Conservation (phyloP, 2,888 invertebrate species). For the Macrosoma leucophasiata region DNA sequence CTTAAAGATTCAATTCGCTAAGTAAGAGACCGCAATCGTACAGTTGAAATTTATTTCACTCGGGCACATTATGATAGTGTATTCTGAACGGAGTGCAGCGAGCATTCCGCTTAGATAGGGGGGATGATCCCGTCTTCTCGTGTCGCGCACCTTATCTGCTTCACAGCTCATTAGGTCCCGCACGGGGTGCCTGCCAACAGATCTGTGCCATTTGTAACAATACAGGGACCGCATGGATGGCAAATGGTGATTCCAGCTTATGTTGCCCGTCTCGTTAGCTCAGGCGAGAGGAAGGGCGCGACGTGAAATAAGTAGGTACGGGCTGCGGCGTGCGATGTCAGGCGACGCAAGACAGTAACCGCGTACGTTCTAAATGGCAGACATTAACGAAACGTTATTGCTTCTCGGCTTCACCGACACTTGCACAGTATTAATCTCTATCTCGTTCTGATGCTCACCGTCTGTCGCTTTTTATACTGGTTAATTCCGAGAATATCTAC, state of each 20-base stretch:
- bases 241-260: conserved; percentile 64
- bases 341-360: conserved; percentile 56
- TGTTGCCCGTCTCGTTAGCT: conserved; percentile 54
- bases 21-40: too few relatives aligned
- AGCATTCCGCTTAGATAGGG: conserved; percentile 57
- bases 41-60: conserved; percentile 34
- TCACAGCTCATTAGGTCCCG: conserved; percentile 74
- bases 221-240: conserved; percentile 57
- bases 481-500: conserved; percentile 47
- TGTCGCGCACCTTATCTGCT: conserved; percentile 72
- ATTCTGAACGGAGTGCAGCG: too few relatives aligned
- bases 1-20: too few relatives aligned
- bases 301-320: conserved; percentile 46
- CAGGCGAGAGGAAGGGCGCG: conserved; percentile 29
- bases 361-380: conserved; percentile 63
- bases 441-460: conserved; percentile 47
- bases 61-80: conserved; percentile 27
- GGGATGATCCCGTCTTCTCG: conserved; percentile 58
- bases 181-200: conserved; percentile 54
- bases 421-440: conserved; percentile 66
- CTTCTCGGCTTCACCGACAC: conserved; percentile 61
- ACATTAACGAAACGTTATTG: conserved; percentile 70
- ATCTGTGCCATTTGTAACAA: conserved; percentile 70
- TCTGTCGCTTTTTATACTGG: conserved; percentile 41
- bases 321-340: conserved; percentile 41